Evolutionary conservation across 2,113 vertebrate genomes (phyloP), one percentile per base, ranked within the genome.

Genomic region (Diadophis punctatus): DNA sequence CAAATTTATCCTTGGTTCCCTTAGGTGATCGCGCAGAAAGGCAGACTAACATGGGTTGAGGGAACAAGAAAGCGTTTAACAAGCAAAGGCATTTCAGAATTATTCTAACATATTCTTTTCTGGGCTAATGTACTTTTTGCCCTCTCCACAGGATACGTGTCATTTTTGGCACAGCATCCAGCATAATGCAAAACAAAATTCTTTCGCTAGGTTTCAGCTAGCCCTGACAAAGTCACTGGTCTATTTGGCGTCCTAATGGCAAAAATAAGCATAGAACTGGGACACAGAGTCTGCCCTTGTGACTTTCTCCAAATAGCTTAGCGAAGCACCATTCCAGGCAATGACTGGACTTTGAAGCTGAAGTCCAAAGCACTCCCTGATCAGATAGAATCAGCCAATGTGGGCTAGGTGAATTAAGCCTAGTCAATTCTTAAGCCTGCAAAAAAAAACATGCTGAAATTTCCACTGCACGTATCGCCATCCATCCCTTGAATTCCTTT

Each of bases 1-100:
- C 84, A 93, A 91, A 92, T 90, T 74, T 85, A 85, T 86, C 55
- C 89, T 27, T 51, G 46, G 34, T 58, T 90, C 93, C 87, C 87
- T 43, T 80, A 39, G 43, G 53, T 52, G 74, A 87, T 52, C 53
- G 18, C 3, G 51, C 63, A 34, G 30, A 84, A 90, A 56, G 53
- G 85, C 52, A 86, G 84, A 53, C 30, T 51, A 92, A 92, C 20
- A 30, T 11, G 9, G 30, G 43, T 49, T 84, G 43, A n/a, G 49
- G 88, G 85, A 90, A 84, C 48, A 43, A 89, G 52, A 39, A 56
- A 90, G 34, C 49, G n/a, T 88, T 48, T 92, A 92, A 86, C 43
- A 89, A 85, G 88, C 14, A 34, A 58, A 86, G 14, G 22, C 8
- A 46, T 92, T 92, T 52, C 51, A 68, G 39, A 86, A 91, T 39